A percentile compares a stretch with the other conserved stretches of the same genome.
These are phyloP conservation scores for Emmelina monodactyla DNA, from an alignment of 2,888 invertebrate species.

Conservation along the genomic window DNA sequence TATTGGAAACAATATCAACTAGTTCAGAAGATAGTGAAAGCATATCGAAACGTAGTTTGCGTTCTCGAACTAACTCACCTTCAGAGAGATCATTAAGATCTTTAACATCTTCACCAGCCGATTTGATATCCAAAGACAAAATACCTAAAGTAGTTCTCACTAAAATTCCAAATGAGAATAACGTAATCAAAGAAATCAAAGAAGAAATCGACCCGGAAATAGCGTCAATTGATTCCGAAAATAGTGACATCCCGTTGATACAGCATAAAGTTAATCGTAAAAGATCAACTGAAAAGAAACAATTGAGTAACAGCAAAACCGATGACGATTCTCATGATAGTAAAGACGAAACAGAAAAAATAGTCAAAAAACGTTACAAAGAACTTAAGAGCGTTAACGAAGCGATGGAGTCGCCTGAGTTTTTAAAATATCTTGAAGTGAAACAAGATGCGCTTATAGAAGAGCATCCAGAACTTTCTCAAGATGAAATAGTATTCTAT, in stretches of 20 bases:
- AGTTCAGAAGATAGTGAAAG: constrained; percentile 24
- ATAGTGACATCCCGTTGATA: constrained; percentile 6
- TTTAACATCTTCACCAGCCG: not conserved
- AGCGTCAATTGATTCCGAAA: constrained; percentile 5
- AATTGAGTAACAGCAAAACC: not conserved
- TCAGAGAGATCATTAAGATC: not conserved
- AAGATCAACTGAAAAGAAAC: not conserved
- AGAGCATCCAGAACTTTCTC: constrained; percentile 52
- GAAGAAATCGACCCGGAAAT: constrained; percentile 8
- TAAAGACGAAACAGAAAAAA: not conserved
- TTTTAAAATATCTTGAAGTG: constrained; percentile 51
- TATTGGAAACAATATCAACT: constrained; percentile 19
- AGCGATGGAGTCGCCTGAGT: constrained; percentile 33
- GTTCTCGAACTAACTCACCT: not conserved
- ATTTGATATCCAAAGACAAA: not conserved
- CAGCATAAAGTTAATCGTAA: constrained; percentile 2
- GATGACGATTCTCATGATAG: not conserved
- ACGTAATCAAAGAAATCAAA: constrained; percentile 2
- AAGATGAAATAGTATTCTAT: constrained; percentile 46
- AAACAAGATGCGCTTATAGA: constrained; percentile 51
- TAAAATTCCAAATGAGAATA: not conserved
- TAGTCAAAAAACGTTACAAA: not conserved
- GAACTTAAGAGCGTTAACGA: not conserved
- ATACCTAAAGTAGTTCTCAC: not conserved
- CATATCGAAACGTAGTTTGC: not conserved